Evolutionary conservation across 2,797 vertebrate species (phyloP), one percentile per base, ranked within the genome.

Genomic region (Epinephelus coioides): DNA sequence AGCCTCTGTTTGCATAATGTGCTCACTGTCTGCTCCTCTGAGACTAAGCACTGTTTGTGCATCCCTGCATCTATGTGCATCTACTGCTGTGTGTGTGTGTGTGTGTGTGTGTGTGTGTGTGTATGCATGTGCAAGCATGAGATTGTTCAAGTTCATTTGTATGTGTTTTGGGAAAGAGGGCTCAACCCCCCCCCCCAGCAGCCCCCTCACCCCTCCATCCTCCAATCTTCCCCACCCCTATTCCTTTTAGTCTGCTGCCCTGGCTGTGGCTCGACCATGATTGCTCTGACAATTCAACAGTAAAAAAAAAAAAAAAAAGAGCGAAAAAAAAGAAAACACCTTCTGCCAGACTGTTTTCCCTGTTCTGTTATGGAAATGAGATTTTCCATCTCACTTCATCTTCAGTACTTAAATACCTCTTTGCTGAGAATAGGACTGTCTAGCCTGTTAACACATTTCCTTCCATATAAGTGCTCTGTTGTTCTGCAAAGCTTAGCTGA

Each of bases 351-450:
- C 91, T 90, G 91, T 94, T 94, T 91, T 92, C 84, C 88, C 87
- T 89, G 83, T 93, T 93, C 90, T 92, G 81, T 90, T 93, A 95
- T 95, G 94, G 92, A 96, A 94, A 95, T 95, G 73, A 92, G 93
- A 93, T 94, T 93, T 93, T 93, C 92, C 91, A 86, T 95, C 93
- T 94, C 94, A 90, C 89, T 94, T 93, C 89, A 93, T 92, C 93
- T 93, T 89, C 84, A 85, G 84, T 91, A 89, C 93, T 94, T 94
- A 92, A 94, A 92, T 91, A 91, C 92, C 88, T 94, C 84, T 92
- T 91, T 92, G 87, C 88, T 84, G 65, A 88, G 89, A 89, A 90
- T 86, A 88, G 89, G 84, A 83, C 88, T 91, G 92, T 93, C 90
- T 90, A 62, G 84, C 68, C 88, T 90, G 88, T 94, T 94, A 94